Conservation (phyloP, 2,888 invertebrate genomes). For the Drosophila paramelanica region DNA sequence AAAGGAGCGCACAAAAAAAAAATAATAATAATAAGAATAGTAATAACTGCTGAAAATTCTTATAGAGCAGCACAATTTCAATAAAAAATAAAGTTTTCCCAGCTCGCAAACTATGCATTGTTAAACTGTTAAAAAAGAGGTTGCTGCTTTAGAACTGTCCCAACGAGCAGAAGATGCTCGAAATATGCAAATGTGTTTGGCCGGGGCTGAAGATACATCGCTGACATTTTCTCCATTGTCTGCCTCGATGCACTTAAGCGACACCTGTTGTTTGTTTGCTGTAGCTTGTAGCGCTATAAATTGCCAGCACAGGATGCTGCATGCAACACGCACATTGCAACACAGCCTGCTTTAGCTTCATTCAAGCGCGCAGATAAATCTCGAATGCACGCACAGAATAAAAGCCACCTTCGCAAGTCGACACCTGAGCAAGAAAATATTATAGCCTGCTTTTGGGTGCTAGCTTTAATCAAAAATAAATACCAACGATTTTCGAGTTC, state of each 20-base stretch:
- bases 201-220: not conserved
- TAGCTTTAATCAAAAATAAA: not conserved
- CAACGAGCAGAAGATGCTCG: constrained; percentile 1
- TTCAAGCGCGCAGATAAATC: constrained; percentile 32
- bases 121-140: constrained; percentile 15
- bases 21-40: constrained; percentile 23
- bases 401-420: constrained; percentile 1
- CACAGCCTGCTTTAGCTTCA: constrained; percentile 8
- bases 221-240: constrained; percentile 1
- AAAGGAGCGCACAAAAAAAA: constrained; percentile 9
- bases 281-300: not conserved
- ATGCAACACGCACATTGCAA: constrained; percentile 23
- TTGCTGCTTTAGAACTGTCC: not conserved
- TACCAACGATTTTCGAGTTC: not conserved
- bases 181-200: constrained; percentile 25
- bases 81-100: constrained; percentile 22
- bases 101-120: constrained; percentile 30
- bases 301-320: constrained; percentile 27
- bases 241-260: constrained; percentile 22
- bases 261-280: constrained; percentile 41
- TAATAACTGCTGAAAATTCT: constrained; percentile 24
- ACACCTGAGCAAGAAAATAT: constrained; percentile 1
- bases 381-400: constrained; percentile 1
- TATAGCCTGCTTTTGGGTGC: constrained; percentile 37
- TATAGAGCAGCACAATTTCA: constrained; percentile 26